phyloP scores from a whole-genome alignment of 35 echinoderm and acorn worm genomes.

The Lytechinus variegatus region DNA sequence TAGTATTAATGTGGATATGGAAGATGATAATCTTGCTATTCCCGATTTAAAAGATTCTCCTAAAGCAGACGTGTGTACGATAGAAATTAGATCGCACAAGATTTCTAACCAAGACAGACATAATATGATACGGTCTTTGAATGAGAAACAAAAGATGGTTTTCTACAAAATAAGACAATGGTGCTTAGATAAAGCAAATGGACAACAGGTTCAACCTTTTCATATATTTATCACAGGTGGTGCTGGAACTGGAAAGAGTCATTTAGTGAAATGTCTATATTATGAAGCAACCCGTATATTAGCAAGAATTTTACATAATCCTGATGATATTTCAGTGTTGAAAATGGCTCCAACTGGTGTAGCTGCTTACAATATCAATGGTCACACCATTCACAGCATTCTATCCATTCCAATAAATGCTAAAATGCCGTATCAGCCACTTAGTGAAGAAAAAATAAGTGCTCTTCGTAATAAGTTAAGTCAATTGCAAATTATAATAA shows the following conservation, averaged over 20 bases:
- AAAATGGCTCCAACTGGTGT: slow-evolving; percentile 52
- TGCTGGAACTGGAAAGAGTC: slow-evolving; percentile 49
- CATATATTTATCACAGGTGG: slow-evolving; percentile 56
- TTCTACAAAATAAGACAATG: slow-evolving; percentile 63
- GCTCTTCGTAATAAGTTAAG: neutral
- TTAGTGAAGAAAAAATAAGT: slow-evolving; percentile 56
- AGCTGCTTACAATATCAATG: slow-evolving; percentile 61
- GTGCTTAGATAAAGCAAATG: slow-evolving; percentile 57
- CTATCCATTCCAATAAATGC: slow-evolving; percentile 10
- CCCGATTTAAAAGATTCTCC: no score
- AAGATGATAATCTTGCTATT: no score
- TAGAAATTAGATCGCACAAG: slow-evolving; percentile 38
- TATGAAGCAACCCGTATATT: slow-evolving; percentile 20
- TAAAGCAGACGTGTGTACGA: neutral
- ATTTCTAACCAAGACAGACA: slow-evolving; percentile 47
- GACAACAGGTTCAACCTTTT: slow-evolving; percentile 51
- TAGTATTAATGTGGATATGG: neutral
- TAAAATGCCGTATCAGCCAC: slow-evolving; percentile 23
- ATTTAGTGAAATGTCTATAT: slow-evolving; percentile 47
- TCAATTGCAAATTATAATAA: slow-evolving; percentile 54
- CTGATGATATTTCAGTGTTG: slow-evolving; percentile 45
- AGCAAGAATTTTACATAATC: neutral
- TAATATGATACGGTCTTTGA: slow-evolving; percentile 57
- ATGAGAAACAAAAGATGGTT: slow-evolving; percentile 62
- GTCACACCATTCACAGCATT: slow-evolving; percentile 42